Base-by-base conservation (phyloP, 2,888 invertebrate species). In the Cerceris ruficornis region DNA sequence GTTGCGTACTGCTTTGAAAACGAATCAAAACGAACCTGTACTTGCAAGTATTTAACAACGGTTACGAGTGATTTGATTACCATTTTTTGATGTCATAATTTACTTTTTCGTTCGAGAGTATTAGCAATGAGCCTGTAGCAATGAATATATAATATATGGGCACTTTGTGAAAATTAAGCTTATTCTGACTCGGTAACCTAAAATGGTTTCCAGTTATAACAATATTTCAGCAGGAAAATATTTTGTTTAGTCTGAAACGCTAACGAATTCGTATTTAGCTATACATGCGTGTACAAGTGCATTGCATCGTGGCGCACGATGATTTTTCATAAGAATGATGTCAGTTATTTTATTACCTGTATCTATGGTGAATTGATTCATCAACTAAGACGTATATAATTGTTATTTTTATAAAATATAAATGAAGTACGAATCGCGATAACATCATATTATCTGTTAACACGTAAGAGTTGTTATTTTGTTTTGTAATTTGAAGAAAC, bases 31-130 rank as follows among this genome's bases (percentile, higher is more conserved):
- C 17, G n/a, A 58, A 43, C 28, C 54, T 67, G 7, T 49, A 49
- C 75, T 68, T 68, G 75, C 75, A 70, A 55, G 64, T 14, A 64
- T 60, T 49, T 14, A n/a, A 49, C 64, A 42, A 43, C 65, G 39
- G 13, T 58, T 41, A 42, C 42, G 8, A 55, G 46, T 69, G 39
- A 28, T n/a, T 28, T 42, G 49, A 75, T 70, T 75, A 65, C 13
- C 42, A 55, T 14, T 64, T 41, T 2, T 7, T 15, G 28, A 14
- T 13, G 5, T 13, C 2, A 52, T n/a, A 28, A 28, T 28, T 28
- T 28, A 28, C 28, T 28, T 28, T 28, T 28, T 28, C 28, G 28
- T 1, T 28, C 28, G 28, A 28, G 28, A 28, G 28, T 28, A 4
- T 4, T 28, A 28, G n/a, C n/a, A n/a, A n/a, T n/a, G n/a, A n/a